These are phyloP conservation scores for Typhlichthys eigenmanni DNA, from an alignment of 2,797 vertebrate species.

Conservation along the genomic window DNA sequence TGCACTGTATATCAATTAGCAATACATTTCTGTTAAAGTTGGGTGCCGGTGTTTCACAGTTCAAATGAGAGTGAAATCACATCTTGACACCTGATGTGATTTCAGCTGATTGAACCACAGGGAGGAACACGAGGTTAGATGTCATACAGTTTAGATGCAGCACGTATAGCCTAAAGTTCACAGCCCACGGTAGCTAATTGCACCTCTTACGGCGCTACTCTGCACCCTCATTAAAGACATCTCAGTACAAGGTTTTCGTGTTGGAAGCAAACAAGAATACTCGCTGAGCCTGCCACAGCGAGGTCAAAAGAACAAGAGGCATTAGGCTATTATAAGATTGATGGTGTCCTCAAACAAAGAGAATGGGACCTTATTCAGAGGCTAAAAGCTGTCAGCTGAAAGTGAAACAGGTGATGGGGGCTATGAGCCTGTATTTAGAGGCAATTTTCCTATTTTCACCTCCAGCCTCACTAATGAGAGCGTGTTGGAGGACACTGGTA, in stretches of 20 bases:
- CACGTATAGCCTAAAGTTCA: too few relatives aligned
- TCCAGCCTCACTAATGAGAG: constrained; percentile 73
- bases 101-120: too few relatives aligned
- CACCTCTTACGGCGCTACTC: background rate
- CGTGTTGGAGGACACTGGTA: constrained; percentile 69
- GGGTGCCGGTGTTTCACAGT: too few relatives aligned
- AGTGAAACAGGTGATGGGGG: constrained; percentile 69
- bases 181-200: background rate
- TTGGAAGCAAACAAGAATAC: constrained; percentile 18
- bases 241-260: constrained; percentile 41
- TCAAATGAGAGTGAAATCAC: too few relatives aligned
- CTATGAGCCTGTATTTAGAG: constrained; percentile 70
- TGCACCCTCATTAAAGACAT: constrained; percentile 29
- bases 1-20: too few relatives aligned
- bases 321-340: constrained; percentile 66
- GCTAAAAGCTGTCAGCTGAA: constrained; percentile 47
- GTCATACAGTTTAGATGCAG: too few relatives aligned
- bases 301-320: constrained; percentile 68
- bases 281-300: constrained; percentile 28
- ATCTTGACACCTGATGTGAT: too few relatives aligned
- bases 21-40: too few relatives aligned
- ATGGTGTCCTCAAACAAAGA: constrained; percentile 68
- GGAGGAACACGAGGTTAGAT: too few relatives aligned
- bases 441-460: constrained; percentile 74
- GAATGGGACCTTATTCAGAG: constrained; percentile 48